phyloP scores from a whole-genome alignment of 2,888 invertebrate species.

The Oscheius sp. region DNA sequence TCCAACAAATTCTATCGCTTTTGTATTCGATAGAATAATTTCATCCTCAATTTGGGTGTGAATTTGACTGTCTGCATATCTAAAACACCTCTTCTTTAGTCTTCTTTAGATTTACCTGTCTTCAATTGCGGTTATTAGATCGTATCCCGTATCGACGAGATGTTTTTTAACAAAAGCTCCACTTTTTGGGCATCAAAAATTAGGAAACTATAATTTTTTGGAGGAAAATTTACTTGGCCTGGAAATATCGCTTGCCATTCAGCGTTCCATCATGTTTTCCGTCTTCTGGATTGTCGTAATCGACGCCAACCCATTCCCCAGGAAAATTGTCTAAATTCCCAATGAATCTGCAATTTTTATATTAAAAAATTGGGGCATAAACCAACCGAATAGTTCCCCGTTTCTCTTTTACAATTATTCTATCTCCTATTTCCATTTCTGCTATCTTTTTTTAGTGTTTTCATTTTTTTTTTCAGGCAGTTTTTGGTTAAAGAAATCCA shows the following conservation, averaged over 20 bases:
- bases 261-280: constrained; percentile 93
- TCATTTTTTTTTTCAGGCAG: neutral
- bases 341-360: constrained; percentile 79
- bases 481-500: neutral
- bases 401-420: constrained; percentile 39
- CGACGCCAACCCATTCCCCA: constrained; percentile 81
- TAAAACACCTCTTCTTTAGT: neutral
- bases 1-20: constrained; percentile 87
- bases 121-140: constrained; percentile 78
- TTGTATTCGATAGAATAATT: constrained; percentile 72
- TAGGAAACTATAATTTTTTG: neutral
- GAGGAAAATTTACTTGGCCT: constrained; percentile 72
- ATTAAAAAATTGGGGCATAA: neutral
- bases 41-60: neutral
- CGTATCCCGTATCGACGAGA: constrained; percentile 83
- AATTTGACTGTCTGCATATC: constrained; percentile 10
- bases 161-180: constrained; percentile 89
- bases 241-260: constrained; percentile 85
- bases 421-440: constrained; percentile 40
- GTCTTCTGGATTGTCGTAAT: constrained; percentile 89
- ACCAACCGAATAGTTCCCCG: constrained; percentile 3
- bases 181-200: constrained; percentile 81
- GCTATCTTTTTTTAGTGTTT: constrained; percentile 1
- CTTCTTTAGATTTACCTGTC: constrained; percentile 1
- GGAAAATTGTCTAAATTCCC: constrained; percentile 81